These are phyloP conservation scores for Coronaproctus castanopsis DNA, from an alignment of 2,888 invertebrate species.

Conservation along the genomic window DNA sequence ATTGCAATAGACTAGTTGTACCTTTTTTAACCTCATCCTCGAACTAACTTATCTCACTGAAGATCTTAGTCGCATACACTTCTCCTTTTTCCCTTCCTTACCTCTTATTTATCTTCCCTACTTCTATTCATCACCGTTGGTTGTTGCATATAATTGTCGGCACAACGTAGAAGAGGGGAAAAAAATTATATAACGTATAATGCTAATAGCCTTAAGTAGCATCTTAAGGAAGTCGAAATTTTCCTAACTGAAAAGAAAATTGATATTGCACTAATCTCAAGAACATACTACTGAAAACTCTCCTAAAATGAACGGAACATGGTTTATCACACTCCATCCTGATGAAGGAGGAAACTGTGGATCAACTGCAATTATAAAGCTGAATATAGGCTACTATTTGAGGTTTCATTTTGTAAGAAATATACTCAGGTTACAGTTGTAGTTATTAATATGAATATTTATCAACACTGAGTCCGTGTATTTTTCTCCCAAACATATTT, in stretches of 20 bases:
- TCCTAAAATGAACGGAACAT: neutral
- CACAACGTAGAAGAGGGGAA: no score
- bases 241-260: neutral
- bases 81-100: no score
- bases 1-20: no score
- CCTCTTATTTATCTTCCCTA: no score
- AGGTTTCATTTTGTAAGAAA: neutral
- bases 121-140: no score
- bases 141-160: no score
- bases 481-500: no score
- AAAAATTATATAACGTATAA: neutral
- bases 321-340: neutral
- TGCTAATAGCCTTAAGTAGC: neutral
- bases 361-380: neutral
- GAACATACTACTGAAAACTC: neutral
- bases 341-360: neutral
- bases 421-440: neutral
- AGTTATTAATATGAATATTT: neutral
- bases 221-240: neutral
- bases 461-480: no score
- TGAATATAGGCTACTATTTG: neutral
- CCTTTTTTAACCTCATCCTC: no score
- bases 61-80: no score
- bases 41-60: no score
- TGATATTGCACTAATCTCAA: neutral